Base-by-base conservation (phyloP, 2,797 vertebrate species). In the Microchirus variegatus region DNA sequence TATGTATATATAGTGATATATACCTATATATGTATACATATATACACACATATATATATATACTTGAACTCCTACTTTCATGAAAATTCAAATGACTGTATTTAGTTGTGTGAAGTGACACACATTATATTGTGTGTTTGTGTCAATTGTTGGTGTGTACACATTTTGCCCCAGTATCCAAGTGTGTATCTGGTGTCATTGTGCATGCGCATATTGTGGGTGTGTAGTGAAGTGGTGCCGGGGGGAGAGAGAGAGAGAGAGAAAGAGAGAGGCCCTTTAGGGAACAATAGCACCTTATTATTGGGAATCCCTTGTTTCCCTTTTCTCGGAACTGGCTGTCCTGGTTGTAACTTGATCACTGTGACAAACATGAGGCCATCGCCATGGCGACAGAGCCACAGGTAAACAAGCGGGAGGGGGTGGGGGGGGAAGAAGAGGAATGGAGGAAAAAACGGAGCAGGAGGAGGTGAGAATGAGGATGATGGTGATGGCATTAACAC, bases 221-320 rank as follows among this genome's bases (percentile, higher is more conserved):
- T 80, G 59, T 44, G 46, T 48, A 16, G 41, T 51, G 47, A 43
- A 71, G 53, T 35, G 57, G 57, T 53, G 16, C 54, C n/a, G 47
- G 1, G 40, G 14, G 40, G 14, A n/a, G n/a, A n/a, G n/a, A n/a
- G 40, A 42, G 52, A 64, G 63, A 63, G 51, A 55, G 16, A 38
- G 16, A 26, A 11, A 49, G 19, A 53, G 50, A 38, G 46, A 53
- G 63, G 77, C 59, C 83, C 83, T 69, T 82, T 74, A 63, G 79
- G 81, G 86, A 91, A 92, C 85, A 91, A 89, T 87, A 64, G 73
- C 19, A 22, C 63, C 65, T 70, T 82, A 83, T 90, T 89, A 85
- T 81, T 84, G 77, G 78, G 78, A 88, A 85, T 88, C 84, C 81
- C 86, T 83, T 77, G 86, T 73, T 86, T 85, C 77, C 77, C 52